Evolutionary conservation across 2,113 vertebrate genomes (phyloP).

Genomic region (Protobothrops flavoviridis): DNA sequence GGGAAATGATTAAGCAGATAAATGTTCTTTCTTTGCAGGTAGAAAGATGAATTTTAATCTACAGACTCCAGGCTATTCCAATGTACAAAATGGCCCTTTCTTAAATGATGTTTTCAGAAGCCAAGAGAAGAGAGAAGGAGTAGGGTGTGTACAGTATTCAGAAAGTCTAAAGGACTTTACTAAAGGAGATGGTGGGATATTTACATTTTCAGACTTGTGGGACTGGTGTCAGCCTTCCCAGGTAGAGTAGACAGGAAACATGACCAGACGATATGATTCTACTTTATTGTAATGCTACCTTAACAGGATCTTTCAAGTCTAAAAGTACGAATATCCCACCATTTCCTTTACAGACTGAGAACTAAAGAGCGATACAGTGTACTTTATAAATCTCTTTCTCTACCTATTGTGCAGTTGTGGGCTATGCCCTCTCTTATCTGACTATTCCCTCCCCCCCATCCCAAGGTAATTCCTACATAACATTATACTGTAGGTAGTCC

Average conservation of each 20-base stretch:
- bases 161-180: neutral
- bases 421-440: neutral
- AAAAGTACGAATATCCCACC: neutral
- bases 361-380: neutral
- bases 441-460: neutral
- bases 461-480: neutral
- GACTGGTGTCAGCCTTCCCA: neutral
- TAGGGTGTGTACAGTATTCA: neutral
- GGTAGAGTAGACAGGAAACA: neutral
- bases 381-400: neutral
- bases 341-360: neutral
- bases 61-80: neutral
- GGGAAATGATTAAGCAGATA: slow-evolving; percentile 16
- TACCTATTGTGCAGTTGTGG: neutral
- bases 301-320: neutral
- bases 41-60: neutral
- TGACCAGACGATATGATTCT: neutral
- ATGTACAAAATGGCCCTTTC: neutral
- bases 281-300: neutral
- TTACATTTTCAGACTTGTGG: neutral
- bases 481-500: neutral
- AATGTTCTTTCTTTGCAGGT: neutral
- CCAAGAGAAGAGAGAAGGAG: neutral
- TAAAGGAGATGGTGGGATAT: neutral
- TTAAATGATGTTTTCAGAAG: neutral